A percentile compares a stretch with the other conserved stretches of the same genome.
phyloP scores from a whole-genome alignment of 2,113 vertebrate species.

The Myrmophylax atrothorax region DNA sequence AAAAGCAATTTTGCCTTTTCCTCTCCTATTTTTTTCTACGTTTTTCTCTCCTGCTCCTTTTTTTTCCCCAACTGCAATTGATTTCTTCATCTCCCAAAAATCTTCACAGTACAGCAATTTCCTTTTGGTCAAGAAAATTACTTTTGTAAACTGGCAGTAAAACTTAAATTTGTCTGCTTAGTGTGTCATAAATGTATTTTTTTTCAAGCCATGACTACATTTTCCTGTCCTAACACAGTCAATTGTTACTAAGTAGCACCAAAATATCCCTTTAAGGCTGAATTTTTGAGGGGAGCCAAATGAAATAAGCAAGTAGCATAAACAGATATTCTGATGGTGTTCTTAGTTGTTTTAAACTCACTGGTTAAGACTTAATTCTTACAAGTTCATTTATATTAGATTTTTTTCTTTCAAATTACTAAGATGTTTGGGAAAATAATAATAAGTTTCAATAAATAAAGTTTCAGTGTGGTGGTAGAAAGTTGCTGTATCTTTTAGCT shows the following conservation, averaged over 20 bases:
- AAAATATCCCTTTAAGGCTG: not conserved
- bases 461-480: not conserved
- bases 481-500: not conserved
- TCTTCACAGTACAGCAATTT: not conserved
- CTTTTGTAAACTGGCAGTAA: not conserved
- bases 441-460: not conserved
- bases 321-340: not conserved
- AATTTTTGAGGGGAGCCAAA: not conserved
- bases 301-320: not conserved
- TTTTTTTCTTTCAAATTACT: not conserved
- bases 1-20: not conserved
- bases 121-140: not conserved
- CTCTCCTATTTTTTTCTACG: rapidly evolving
- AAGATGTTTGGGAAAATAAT: not conserved
- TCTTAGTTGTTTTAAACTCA: not conserved
- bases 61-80: not conserved
- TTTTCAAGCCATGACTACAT: not conserved
- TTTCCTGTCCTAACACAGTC: not conserved
- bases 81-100: not conserved
- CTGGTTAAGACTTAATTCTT: not conserved
- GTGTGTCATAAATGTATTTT: not conserved
- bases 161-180: not conserved
- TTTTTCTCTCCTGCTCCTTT: rapidly evolving
- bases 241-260: not conserved
- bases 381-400: not conserved